These are phyloP conservation scores for Euzophera pinguis DNA, from an alignment of 2,888 invertebrate species.

Conservation along the genomic window DNA sequence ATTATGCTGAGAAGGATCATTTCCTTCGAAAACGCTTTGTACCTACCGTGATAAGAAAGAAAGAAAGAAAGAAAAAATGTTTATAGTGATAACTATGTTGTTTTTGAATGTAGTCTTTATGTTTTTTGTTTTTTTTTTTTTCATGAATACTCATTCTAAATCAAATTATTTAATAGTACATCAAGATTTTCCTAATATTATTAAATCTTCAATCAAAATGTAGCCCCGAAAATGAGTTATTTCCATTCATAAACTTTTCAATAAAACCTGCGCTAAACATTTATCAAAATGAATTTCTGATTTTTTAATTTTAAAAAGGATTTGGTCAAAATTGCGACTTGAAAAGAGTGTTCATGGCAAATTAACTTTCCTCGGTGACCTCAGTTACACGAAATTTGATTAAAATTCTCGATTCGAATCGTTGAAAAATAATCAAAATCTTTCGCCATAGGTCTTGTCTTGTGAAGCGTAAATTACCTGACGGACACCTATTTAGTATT, in stretches of 20 bases:
- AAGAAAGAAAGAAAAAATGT: too few species aligned
- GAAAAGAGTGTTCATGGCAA: constrained; percentile 26
- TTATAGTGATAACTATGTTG: too few species aligned
- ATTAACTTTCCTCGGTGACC: constrained; percentile 32
- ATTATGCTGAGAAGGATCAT: too few species aligned
- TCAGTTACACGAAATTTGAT: constrained; percentile 31
- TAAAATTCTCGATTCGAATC: constrained; percentile 31
- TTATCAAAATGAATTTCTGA: constrained; percentile 18
- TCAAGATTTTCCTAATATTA: too few species aligned
- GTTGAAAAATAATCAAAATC: constrained; percentile 31
- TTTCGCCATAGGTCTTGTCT: constrained; percentile 21
- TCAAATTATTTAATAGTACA: too few species aligned
- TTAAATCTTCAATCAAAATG: too few species aligned
- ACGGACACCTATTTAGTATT: constrained; percentile 20
- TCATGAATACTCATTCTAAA: too few species aligned
- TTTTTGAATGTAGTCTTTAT: too few species aligned
- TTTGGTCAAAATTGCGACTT: constrained; percentile 22
- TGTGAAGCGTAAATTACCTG: constrained; percentile 25
- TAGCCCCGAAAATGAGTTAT: neutral
- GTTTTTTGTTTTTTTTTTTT: too few species aligned
- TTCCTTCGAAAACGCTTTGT: too few species aligned
- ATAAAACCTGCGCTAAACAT: constrained; percentile 6
- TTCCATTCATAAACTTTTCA: neutral
- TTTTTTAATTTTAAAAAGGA: constrained; percentile 21
- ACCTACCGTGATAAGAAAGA: too few species aligned